Percentiles rank a stretch among this genome's conserved stretches.
phyloP scores from a whole-genome alignment of 2,113 vertebrate genomes.

The Artemisiospiza belli region DNA sequence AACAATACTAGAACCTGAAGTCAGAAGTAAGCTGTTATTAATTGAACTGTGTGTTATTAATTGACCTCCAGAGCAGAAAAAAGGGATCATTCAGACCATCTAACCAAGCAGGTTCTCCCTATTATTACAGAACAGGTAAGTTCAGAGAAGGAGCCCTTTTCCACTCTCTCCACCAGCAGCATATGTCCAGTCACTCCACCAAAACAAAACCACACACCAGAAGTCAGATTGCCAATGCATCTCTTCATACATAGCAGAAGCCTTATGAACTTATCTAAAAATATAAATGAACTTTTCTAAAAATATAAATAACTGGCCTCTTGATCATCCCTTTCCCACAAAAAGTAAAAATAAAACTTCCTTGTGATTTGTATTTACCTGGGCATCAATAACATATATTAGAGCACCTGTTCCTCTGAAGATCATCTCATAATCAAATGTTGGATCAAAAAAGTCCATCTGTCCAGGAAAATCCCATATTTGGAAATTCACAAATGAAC shows the following conservation, averaged over 20 bases:
- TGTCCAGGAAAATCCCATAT: constrained; percentile 99
- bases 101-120: not conserved
- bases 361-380: constrained; percentile 78
- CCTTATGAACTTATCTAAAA: not conserved
- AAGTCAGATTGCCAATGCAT: not conserved
- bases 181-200: not conserved
- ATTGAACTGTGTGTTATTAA: not conserved
- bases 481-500: constrained; percentile 99
- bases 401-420: constrained; percentile 97
- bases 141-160: not conserved
- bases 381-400: constrained; percentile 98
- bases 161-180: not conserved
- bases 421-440: constrained; percentile 99
- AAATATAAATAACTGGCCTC: not conserved
- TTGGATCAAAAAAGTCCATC: constrained; percentile 98
- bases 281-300: not conserved
- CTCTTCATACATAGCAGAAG: not conserved
- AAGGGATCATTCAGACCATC: not conserved
- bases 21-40: not conserved
- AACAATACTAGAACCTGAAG: not conserved
- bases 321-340: rapidly evolving
- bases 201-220: not conserved
- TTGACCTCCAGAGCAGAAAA: not conserved
- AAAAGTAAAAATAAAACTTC: not conserved
- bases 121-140: rapidly evolving